phyloP scores from a whole-genome alignment of 2,888 invertebrate species.

The Heliconius erato region DNA sequence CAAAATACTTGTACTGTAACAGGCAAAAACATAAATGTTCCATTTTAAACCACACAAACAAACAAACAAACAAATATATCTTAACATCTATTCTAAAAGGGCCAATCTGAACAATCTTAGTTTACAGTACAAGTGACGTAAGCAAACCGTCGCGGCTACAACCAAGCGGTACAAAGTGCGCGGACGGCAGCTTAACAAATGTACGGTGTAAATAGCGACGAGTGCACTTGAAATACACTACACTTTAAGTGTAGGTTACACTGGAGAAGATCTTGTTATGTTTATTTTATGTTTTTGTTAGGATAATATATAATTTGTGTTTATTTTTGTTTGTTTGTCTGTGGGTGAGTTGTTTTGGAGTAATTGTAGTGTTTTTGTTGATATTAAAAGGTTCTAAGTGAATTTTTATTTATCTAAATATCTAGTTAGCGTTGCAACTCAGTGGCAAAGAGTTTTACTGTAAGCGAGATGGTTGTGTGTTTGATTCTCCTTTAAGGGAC shows the following conservation, averaged over 20 bases:
- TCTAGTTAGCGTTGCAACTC: no score
- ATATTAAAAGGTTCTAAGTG: not conserved
- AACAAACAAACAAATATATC: not conserved
- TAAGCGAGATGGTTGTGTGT: not conserved
- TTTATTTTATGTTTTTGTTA: slow-evolving; percentile 22
- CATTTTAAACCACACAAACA: not conserved
- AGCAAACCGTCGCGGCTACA: slow-evolving; percentile 30
- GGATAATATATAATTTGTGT: not conserved
- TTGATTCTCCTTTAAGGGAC: not conserved
- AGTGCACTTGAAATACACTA: slow-evolving; percentile 48
- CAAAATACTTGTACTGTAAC: no score
- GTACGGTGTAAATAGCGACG: slow-evolving; percentile 48
- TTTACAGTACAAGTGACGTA: slow-evolving; percentile 36
- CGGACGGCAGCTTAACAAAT: slow-evolving; percentile 52
- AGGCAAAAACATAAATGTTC: not conserved
- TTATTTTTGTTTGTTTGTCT: not conserved
- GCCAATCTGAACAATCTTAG: slow-evolving; percentile 24
- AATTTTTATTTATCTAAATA: not conserved
- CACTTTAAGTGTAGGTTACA: slow-evolving; percentile 36
- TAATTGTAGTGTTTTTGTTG: not conserved
- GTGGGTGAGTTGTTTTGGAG: not conserved
- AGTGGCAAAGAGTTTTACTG: not conserved
- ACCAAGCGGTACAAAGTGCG: slow-evolving; percentile 42
- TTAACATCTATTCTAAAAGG: not conserved
- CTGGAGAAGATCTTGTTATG: not conserved